phyloP scores from a whole-genome alignment of 2,797 vertebrate genomes.

The Lerista edwardsae region DNA sequence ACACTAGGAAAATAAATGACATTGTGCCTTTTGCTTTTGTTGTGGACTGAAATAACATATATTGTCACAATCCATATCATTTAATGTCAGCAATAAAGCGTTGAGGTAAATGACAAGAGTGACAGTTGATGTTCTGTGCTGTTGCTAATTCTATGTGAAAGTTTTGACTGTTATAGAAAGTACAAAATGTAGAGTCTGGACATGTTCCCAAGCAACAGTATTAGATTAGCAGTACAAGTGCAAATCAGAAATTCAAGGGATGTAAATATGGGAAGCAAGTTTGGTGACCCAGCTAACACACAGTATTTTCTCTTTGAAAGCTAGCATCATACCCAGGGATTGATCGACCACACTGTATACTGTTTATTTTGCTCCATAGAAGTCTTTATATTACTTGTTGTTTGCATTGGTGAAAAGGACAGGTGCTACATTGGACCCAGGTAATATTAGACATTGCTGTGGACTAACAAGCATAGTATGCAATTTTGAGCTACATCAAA shows the following conservation, averaged over 20 bases:
- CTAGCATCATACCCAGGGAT: neutral
- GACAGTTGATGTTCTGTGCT: constrained; percentile 62
- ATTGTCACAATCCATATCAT: constrained; percentile 61
- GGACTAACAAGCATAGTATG: neutral
- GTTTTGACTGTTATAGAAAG: constrained; percentile 53
- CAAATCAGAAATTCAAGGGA: constrained; percentile 44
- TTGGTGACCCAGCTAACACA: neutral
- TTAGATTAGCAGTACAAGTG: neutral
- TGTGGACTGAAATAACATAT: constrained; percentile 21
- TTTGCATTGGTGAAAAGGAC: neutral
- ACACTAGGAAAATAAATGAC: constrained; percentile 48
- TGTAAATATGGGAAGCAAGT: constrained; percentile 19
- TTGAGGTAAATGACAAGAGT: constrained; percentile 56
- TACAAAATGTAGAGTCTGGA: constrained; percentile 44
- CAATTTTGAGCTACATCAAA: neutral
- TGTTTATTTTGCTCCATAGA: neutral
- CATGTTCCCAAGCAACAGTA: constrained; percentile 31
- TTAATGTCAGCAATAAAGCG: constrained; percentile 40
- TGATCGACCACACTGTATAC: neutral
- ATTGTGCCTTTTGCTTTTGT: constrained; percentile 45
- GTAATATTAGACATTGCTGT: neutral
- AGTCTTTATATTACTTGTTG: neutral
- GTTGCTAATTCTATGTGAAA: constrained; percentile 66
- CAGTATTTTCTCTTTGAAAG: neutral
- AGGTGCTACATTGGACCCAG: neutral